Evolutionary conservation across 2,888 invertebrate genomes (phyloP), one percentile per base, ranked within the genome.

Genomic region (Thymelicus acteon): DNA sequence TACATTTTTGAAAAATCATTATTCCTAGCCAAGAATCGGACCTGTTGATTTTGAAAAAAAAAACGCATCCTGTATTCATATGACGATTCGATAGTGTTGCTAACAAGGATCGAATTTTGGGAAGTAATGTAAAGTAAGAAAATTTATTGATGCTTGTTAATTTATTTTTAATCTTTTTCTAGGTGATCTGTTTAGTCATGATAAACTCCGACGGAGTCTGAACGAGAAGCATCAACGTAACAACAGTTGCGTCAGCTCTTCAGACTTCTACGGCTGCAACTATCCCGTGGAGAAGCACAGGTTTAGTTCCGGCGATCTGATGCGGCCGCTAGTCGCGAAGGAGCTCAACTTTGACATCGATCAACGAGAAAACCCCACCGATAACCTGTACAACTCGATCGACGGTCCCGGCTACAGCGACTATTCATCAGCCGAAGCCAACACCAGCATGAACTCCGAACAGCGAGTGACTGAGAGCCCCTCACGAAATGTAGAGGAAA

Each of bases 401-500:
- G 90, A 93, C 71, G 87, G 89, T 4, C 86, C 89, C 8, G 85
- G 81, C 2, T 85, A 84, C 72, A 88, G 86, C 65, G 87, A 89
- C 68, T 89, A 90, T 66, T 86, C 88, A 0, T 88, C 87, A 5
- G 85, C 88, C 1, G 91, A 90, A 6, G 83, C 87, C 7, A 87
- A 87, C 75, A 82, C 79, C 47, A 89, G 82, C 80, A 78, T 82
- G 61, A 85, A 80, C 71, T 85, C 85, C 64, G 93, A 88, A 77
- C 88, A 85, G 82, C 90, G 90, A 82, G 88, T 84, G 79, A 92
- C 85, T 71, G 95, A 92, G 60, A 95, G 95, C 81, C 95, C 95
- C 0, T 94, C 95, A 31, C 95, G 96, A 75, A 97, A 96, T 77
- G 90, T 97, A n/a, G 98, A 98, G 79, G 97, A 97, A 80, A 97